Percentiles rank a stretch among this genome's conserved stretches.
These are phyloP conservation scores for Silurus meridionalis DNA, from an alignment of 2,113 vertebrate species.

Conservation along the genomic window DNA sequence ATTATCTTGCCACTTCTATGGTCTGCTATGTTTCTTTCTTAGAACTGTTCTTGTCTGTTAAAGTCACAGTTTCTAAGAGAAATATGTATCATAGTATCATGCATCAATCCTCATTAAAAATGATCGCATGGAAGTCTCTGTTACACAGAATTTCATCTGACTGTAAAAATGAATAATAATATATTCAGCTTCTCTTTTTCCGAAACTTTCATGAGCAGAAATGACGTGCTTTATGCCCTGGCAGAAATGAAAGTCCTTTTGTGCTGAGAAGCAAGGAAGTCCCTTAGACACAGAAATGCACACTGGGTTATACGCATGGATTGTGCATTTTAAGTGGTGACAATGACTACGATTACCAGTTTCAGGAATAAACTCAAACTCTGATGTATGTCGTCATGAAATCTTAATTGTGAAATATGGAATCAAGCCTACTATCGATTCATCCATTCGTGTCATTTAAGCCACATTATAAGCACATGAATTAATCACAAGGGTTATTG, in stretches of 20 bases:
- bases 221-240: constrained; percentile 5
- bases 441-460: not conserved
- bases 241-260: constrained; percentile 18
- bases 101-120: not conserved
- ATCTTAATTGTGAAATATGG: not conserved
- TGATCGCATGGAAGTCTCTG: not conserved
- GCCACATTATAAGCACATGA: not conserved
- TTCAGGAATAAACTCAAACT: not conserved
- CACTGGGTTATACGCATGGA: not conserved
- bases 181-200: constrained; percentile 15
- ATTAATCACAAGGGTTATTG: not conserved
- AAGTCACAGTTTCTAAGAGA: not conserved
- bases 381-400: not conserved
- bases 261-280: not conserved
- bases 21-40: not conserved
- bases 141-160: constrained; percentile 8
- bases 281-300: not conserved
- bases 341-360: not conserved
- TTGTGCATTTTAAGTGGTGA: not conserved
- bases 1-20: not conserved
- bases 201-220: constrained; percentile 4
- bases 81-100: not conserved
- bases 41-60: not conserved
- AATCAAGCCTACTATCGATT: not conserved
- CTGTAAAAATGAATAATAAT: constrained; percentile 13